phyloP scores from a whole-genome alignment of 2,113 vertebrate genomes.

The Athene cunicularia region DNA sequence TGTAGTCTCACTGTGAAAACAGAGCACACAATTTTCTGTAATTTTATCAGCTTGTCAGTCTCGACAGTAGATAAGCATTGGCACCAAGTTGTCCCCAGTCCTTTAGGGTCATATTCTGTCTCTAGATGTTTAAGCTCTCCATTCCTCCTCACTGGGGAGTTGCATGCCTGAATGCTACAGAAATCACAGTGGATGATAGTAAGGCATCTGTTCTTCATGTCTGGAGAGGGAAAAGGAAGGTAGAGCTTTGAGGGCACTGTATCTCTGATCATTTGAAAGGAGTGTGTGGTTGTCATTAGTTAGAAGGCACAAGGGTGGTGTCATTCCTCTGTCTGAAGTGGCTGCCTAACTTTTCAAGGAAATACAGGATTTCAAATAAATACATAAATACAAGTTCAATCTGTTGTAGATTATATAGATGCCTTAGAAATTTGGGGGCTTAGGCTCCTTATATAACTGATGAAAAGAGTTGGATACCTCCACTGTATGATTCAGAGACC shows the following conservation, averaged over 20 bases:
- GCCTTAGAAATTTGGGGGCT: not conserved
- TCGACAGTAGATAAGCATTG: not conserved
- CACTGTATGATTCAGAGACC: not conserved
- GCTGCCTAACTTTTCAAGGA: not conserved
- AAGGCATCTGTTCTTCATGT: not conserved
- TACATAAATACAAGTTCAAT: not conserved
- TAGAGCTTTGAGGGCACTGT: not conserved
- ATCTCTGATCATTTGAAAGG: not conserved
- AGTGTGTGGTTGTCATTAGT: not conserved
- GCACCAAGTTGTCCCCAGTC: not conserved
- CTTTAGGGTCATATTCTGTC: not conserved
- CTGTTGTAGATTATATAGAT: not conserved
- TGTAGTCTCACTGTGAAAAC: slow-evolving; percentile 15
- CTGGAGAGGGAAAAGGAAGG: not conserved
- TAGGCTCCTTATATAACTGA: not conserved
- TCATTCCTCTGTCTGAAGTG: not conserved
- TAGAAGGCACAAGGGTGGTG: not conserved
- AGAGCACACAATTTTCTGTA: not conserved
- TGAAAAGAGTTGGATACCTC: not conserved
- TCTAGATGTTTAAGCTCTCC: not conserved
- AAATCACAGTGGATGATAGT: not conserved
- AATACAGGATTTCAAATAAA: not conserved
- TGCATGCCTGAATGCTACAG: not conserved
- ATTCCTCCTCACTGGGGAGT: not conserved
- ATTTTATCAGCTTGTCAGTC: not conserved